A percentile compares a stretch with the other conserved stretches of the same genome.
Conservation (phyloP, 2,113 vertebrate species). For the Eudorcas thomsonii region DNA sequence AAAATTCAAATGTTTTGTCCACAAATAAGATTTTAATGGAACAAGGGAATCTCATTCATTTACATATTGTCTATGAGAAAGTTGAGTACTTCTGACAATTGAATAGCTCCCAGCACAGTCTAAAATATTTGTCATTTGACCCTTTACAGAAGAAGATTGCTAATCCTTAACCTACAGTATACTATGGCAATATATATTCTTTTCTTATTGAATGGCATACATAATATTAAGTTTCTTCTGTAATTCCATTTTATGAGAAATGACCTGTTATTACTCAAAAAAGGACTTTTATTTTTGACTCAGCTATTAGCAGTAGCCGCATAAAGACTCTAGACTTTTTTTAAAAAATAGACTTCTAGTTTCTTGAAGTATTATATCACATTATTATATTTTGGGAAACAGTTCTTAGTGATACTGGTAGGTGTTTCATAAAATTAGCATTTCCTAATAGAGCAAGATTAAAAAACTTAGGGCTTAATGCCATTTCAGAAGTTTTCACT, state of each 20-base stretch:
- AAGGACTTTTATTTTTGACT: neutral
- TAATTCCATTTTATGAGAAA: neutral
- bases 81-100: neutral
- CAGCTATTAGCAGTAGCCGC: too few species aligned
- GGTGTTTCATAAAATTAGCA: neutral
- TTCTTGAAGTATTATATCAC: neutral
- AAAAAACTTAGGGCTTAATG: neutral
- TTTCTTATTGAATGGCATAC: neutral
- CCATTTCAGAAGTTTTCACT: neutral
- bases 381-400: neutral
- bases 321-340: neutral
- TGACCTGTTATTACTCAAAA: neutral
- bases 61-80: neutral
- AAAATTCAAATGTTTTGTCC: neutral
- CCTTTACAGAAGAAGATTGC: neutral
- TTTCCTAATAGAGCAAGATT: neutral
- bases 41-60: neutral
- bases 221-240: neutral
- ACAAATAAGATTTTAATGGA: neutral
- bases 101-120: neutral
- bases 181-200: neutral
- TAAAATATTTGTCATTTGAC: neutral
- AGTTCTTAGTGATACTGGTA: neutral
- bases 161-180: neutral
- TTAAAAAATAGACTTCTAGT: fast-evolving